Percentiles rank a stretch among this genome's conserved stretches.
Conservation (phyloP, 2,113 vertebrate genomes). For the Rhizomys pruinosus region DNA sequence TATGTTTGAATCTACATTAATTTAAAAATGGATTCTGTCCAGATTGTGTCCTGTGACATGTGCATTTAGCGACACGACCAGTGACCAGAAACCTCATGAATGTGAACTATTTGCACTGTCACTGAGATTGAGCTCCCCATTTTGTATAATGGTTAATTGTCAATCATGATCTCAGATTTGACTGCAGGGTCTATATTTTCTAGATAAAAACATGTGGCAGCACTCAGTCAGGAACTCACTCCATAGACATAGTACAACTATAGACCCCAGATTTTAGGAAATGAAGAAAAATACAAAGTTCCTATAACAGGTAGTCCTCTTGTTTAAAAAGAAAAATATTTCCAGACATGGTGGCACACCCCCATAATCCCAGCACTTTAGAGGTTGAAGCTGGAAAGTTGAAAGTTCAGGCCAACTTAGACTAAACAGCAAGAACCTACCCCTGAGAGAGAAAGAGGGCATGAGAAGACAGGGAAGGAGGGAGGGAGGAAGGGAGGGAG, state of each 20-base stretch:
- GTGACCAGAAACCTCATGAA: neutral
- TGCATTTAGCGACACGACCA: neutral
- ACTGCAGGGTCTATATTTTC: neutral
- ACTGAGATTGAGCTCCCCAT: neutral
- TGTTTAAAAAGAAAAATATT: neutral
- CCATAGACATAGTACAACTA: neutral
- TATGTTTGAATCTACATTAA: neutral
- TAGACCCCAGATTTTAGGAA: neutral
- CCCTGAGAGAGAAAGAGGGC: neutral
- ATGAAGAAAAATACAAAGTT: neutral
- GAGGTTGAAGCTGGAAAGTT: neutral
- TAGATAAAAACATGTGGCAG: slow-evolving; percentile 32
- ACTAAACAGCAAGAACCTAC: neutral
- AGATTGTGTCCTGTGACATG: neutral
- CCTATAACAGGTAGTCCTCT: neutral
- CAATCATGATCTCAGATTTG: neutral
- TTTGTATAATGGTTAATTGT: neutral
- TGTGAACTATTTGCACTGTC: neutral
- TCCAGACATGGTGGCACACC: neutral
- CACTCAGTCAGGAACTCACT: neutral
- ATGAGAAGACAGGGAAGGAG: accelerated
- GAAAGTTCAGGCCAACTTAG: neutral
- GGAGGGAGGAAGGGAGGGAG: no score
- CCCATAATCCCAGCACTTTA: neutral
- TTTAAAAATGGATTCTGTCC: neutral